Evolutionary conservation across 1,140 invertebrate genomes (phyloP), one percentile per base, ranked within the genome.

Genomic region (Lamellibrachia luymesi): DNA sequence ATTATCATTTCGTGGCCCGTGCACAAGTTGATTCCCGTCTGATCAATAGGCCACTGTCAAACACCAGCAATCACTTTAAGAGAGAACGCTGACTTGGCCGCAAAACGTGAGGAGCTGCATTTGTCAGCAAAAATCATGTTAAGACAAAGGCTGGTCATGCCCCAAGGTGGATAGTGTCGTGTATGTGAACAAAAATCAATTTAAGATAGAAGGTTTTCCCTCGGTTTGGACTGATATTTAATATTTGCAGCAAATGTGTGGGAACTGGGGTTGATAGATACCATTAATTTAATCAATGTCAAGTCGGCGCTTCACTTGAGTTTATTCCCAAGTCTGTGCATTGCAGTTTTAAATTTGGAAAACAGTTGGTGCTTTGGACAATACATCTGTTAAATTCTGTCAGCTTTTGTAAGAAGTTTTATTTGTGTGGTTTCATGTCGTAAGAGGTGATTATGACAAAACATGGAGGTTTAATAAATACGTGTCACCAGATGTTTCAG

Each of bases 91-190:
- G 64, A 38, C 38, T 38, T 38, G 38, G 38, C 38, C 38, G 1
- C 38, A 38, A 80, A 22, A 80, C 25, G 64, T 80, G 64, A 22
- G 64, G 8, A 80, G 64, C 5, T 10, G 2, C 64, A 80, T 80
- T 80, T 80, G 64, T 80, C 64, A 22, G 64, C 64, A 80, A 80
- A 80, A 80, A 80, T 80, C 64, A 80, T 80, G 64, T 80, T 80
- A 80, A 80, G 64, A 80, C 64, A 80, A 80, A 80, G 64, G 64
- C 64, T 2, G 64, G 17, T 17, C 8, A 2, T 10, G 13, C 64
- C 64, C 64, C 64, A 6, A 2, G 64, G 25, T 22, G 64, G 64
- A 4, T 80, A 22, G 64, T 2, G 64, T 8, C 64, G 64, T 80
- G 64, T 80, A 80, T 10, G 64, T 80, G 13, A 22, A 80, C 2